These are phyloP conservation scores for Psittacula derbiana DNA, from an alignment of 2,797 vertebrate species.

Conservation along the genomic window DNA sequence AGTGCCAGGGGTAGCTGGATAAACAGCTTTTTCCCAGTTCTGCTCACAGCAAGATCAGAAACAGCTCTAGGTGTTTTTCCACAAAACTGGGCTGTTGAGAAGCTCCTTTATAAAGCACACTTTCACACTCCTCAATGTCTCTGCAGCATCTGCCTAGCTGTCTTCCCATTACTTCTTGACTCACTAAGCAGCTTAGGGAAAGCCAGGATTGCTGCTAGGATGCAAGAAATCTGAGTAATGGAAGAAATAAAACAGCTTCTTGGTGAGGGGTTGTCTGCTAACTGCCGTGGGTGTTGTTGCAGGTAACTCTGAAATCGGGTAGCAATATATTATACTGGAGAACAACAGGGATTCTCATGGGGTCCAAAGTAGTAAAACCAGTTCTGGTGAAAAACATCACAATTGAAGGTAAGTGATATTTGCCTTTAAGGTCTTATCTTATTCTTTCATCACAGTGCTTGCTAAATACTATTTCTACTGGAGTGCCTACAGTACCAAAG, in stretches of 20 bases:
- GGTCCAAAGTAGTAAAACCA: conserved; percentile 89
- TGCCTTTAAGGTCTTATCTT: not conserved
- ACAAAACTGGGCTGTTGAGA: not conserved
- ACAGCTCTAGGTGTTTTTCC: not conserved
- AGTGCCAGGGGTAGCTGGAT: not conserved
- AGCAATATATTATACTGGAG: conserved; percentile 97
- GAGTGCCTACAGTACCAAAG: not conserved
- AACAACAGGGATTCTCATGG: conserved; percentile 91
- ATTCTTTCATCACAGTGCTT: not conserved
- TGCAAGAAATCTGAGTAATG: not conserved
- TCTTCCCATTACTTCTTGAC: not conserved
- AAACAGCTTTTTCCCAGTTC: not conserved
- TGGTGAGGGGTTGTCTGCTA: not conserved
- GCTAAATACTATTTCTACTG: not conserved
- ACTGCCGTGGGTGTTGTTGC: not conserved
- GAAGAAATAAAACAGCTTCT: not conserved
- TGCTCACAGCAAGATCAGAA: not conserved
- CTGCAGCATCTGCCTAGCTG: not conserved
- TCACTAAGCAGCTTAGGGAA: not conserved
- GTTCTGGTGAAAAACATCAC: conserved; percentile 93
- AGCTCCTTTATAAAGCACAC: not conserved
- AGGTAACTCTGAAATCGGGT: conserved; percentile 94
- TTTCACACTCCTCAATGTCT: not conserved
- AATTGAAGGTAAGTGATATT: conserved; percentile 86
- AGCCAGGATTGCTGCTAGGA: not conserved